Evolutionary conservation across 1,140 invertebrate genomes (phyloP).

Genomic region (Acromyrmex charruanus): DNA sequence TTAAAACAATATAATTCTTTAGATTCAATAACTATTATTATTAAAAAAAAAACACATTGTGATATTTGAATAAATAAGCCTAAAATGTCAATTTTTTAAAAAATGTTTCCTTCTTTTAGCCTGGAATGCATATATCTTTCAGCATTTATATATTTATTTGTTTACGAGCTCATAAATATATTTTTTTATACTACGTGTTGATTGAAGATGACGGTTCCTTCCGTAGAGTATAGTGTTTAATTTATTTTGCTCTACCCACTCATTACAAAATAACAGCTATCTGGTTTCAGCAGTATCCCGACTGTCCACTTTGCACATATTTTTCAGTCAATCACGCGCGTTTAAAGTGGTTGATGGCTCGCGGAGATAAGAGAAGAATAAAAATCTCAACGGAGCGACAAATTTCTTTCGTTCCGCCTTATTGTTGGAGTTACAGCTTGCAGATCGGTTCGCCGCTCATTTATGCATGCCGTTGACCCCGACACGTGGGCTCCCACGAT

Average conservation of each 20-base stretch:
- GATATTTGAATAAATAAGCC: too few relatives aligned
- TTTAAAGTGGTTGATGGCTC: not conserved
- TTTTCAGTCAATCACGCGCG: not conserved
- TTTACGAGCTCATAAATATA: not conserved
- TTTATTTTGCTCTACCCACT: not conserved
- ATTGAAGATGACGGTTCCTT: not conserved
- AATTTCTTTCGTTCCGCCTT: not conserved
- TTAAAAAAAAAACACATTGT: too few relatives aligned
- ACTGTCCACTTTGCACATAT: not conserved
- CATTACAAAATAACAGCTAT: not conserved
- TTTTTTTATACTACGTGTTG: not conserved
- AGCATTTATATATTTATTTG: not conserved
- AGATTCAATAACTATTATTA: too few relatives aligned
- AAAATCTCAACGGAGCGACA: not conserved
- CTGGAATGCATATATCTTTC: too few relatives aligned
- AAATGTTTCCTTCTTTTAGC: not conserved
- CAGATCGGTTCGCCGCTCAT: slow-evolving; percentile 33
- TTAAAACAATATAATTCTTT: too few relatives aligned
- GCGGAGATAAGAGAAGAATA: too few relatives aligned
- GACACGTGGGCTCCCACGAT: slow-evolving; percentile 61
- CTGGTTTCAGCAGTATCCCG: not conserved
- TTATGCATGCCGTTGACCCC: slow-evolving; percentile 68
- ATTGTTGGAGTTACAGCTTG: not conserved
- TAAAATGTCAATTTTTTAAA: too few relatives aligned
- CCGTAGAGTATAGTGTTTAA: too few relatives aligned